These are phyloP conservation scores for Trogon melanurus DNA, from an alignment of 2,113 vertebrate species.

Conservation along the genomic window DNA sequence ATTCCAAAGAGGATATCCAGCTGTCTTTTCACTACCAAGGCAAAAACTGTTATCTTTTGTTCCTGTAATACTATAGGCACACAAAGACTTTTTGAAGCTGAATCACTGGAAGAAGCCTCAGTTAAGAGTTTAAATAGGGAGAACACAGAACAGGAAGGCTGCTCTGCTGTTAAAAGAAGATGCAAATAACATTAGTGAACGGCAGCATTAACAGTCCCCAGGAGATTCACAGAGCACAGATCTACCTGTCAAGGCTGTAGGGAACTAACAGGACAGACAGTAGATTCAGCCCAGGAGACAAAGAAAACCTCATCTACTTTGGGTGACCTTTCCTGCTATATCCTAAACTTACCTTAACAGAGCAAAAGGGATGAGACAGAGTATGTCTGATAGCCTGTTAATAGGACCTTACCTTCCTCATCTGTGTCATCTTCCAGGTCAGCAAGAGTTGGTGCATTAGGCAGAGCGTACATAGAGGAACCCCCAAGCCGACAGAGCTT, in stretches of 20 bases:
- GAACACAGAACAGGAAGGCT: neutral
- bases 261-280: neutral
- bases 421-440: slow-evolving; percentile 89
- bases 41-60: neutral
- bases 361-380: neutral
- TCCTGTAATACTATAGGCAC: neutral
- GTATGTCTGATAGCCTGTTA: neutral
- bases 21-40: neutral
- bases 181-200: neutral
- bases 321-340: neutral
- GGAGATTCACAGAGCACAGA: neutral
- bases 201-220: neutral
- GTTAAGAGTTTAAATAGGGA: neutral
- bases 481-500: slow-evolving; percentile 83
- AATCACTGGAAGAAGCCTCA: neutral
- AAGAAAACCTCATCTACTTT: neutral
- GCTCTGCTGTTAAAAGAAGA: neutral
- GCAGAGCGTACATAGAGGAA: slow-evolving; percentile 84
- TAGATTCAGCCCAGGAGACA: neutral
- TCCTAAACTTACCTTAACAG: neutral
- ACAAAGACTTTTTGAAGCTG: neutral
- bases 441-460: slow-evolving; percentile 87
- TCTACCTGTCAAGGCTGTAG: neutral
- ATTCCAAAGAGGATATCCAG: neutral
- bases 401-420: slow-evolving; percentile 67